Evolutionary conservation across 2,797 vertebrate species (phyloP), one percentile per base, ranked within the genome.

Genomic region (Labeo calbasu): DNA sequence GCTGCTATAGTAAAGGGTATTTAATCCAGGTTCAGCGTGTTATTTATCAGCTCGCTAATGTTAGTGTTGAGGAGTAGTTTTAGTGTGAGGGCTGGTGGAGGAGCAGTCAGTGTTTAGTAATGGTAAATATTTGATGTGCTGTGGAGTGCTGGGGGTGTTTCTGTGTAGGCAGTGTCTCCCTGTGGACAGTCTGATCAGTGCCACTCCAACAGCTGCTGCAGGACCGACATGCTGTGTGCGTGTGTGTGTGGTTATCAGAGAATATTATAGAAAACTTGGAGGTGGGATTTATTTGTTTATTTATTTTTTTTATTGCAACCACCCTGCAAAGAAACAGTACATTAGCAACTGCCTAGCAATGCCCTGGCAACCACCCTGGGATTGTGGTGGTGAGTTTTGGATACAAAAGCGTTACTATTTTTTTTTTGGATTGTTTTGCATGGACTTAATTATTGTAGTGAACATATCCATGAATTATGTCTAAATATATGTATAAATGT

Each of bases 111-210:
- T 84, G 83, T 86, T 89, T 87, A 87, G 77, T 81, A 75, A 71
- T 83, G 72, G 84, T 83, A 87, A 86, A 89, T 87, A 86, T 85
- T 84, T 82, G 72, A 36, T 78, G 81, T 81, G 59, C 80, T 17
- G 65, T 13, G 57, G 57, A 61, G 57, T 65, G 21, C 86, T 57
- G 84, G 73, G 68, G 65, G 61, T 57, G 77, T 73, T 87, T 86
- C 85, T 89, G 89, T 90, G 89, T 80, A 83, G 79, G 85, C 87
- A 88, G 87, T 89, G 87, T 90, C 89, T 91, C 88, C 89, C 88
- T 86, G 87, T 91, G 89, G 89, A 88, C 82, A 77, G 59, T 86
- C 79, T 81, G 86, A 78, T 87, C 83, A 89, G 85, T 87, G 87
- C 82, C 84, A 86, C 69, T 87, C 71, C 84, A 80, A 84, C 83